Evolutionary conservation across 2,888 invertebrate species (phyloP), one percentile per base, ranked within the genome.

Genomic region (Epinotia demarniana): DNA sequence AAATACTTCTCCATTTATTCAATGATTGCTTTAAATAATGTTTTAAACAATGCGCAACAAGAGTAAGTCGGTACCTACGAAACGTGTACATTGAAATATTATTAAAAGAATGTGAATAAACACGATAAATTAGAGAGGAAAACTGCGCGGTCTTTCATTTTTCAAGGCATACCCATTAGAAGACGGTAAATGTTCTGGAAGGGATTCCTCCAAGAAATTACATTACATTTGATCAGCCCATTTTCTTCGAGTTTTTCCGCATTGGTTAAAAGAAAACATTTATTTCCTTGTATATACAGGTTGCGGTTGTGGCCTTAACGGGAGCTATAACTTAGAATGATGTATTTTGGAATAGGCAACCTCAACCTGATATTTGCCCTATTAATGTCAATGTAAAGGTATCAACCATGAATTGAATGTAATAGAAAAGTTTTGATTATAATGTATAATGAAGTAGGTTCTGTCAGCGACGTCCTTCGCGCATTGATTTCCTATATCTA

Each of bases 221-320:
- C 63, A 74, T 74, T 74, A 70, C 64, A 74, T 74, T 74, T 74
- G 74, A 70, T 74, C 74, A 70, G 63, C 63, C 63, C 63, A 70
- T 64, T 74, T 74, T 74, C 69, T 74, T 74, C 9, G 58, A 74
- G 63, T 70, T 74, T 73, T 74, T 58, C 74, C 69, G 63, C 74
- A 58, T 74, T 69, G 58, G 74, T 64, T 74, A 70, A 74, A 62
- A 57, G 68, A 69, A 69, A 70, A 64, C 69, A 33, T 70, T 74
- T 70, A 74, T 74, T 74, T 64, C n/a, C 69, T 63, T 74, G 74
- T 74, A 70, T 74, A 74, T 74, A 33, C 13, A 53, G 53, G 33
- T 4, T 53, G 33, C 18, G 33, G 53, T 4, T 53, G 18, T 11
- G 18, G 53, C 27, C 11, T 27, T 53, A 53, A 66, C 16, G 66